Base-by-base conservation (phyloP, 1,140 invertebrate genomes). In the Parasteatoda tepidariorum region DNA sequence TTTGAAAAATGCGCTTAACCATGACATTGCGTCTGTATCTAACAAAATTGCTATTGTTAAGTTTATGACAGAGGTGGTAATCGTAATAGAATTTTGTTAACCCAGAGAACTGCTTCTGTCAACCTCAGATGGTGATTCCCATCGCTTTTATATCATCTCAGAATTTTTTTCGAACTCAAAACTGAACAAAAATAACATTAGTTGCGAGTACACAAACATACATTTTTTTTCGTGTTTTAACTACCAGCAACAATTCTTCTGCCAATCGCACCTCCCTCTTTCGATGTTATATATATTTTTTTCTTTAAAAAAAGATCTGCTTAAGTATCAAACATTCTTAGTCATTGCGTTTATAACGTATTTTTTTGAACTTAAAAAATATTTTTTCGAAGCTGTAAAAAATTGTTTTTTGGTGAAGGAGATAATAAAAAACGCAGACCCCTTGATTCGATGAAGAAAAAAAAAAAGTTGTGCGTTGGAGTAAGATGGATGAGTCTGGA, bases 401-500 rank as follows among this genome's bases (percentile, higher is more conserved):
- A 48, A 48, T 2, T 9, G 1, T 48, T 48, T 48, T 18, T 9
- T 48, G 2, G 38, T 48, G 24, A 33, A 38, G 18, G 28, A n/a
- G 13, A 55, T 2, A 30, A 54, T 13, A 31, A 31, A 48, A 57
- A 71, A 71, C 41, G 18, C 7, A n/a, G 24, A 59, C 18, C 24
- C 18, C 9, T 22, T n/a, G n/a, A 59, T 59, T 59, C 9, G 15
- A 55, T 15, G 15, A 61, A 31, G 34, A 61, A 61, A 26, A 34
- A 22, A 22, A 61, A 41, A 38, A 61, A 74, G 18, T 2, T 7
- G 28, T 55, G 30, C 28, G 54, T 34, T 74, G 48, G 57, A 64
- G 59, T 41, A 64, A 61, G 74, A 76, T 76, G 74, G 74, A 76
- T 76, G 74, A 76, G 59, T 55, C 24, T 33, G 15, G 59, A 24